Evolutionary conservation across 2,797 vertebrate species (phyloP).

Genomic region (Anguilla obscura): DNA sequence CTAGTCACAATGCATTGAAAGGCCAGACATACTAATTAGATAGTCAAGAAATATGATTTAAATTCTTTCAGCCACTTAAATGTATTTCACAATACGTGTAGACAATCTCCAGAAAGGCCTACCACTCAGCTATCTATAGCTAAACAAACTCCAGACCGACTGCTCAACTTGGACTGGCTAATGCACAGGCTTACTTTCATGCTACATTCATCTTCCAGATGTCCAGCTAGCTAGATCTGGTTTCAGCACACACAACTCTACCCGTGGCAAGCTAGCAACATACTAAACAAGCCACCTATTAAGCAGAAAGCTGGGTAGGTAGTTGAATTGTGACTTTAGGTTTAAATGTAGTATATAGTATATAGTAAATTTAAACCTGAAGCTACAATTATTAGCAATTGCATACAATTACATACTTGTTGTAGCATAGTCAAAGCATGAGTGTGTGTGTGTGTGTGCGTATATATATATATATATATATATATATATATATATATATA

Average conservation of each 20-base stretch:
- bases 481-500: too few relatives aligned
- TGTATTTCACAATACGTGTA: neutral
- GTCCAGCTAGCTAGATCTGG: neutral
- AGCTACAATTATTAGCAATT: neutral
- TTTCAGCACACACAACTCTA: neutral
- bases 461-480: too few relatives aligned
- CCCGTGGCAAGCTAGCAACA: neutral
- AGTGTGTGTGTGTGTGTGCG: too few relatives aligned
- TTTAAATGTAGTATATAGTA: neutral
- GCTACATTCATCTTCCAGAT: conserved; percentile 1
- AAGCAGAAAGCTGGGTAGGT: neutral
- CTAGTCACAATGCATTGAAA: neutral
- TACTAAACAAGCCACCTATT: neutral
- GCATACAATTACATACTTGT: neutral
- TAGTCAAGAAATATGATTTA: neutral
- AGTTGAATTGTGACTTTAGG: neutral
- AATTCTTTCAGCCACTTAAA: neutral
- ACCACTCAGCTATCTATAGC: neutral
- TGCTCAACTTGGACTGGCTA: neutral
- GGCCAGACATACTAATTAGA: neutral
- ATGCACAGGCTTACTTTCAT: neutral
- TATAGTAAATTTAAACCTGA: neutral
- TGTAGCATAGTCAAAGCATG: too few relatives aligned
- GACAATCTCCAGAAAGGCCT: neutral
- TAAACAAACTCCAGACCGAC: neutral